phyloP scores from a whole-genome alignment of 2,888 invertebrate species.

The Cephonodes hylas region DNA sequence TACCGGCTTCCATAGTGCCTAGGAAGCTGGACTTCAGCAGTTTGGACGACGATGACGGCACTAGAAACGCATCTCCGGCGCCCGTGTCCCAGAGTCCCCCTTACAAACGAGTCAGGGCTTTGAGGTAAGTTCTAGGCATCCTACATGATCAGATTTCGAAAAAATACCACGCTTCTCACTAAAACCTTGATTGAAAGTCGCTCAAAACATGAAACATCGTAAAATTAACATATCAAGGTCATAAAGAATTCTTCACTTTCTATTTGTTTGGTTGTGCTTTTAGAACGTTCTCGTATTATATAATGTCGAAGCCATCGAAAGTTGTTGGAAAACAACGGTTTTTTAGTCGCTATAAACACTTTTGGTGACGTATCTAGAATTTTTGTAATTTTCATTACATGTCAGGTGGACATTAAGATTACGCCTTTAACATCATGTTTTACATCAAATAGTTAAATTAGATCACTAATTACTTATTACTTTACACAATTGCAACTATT shows the following conservation, averaged over 20 bases:
- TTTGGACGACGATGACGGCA: constrained; percentile 70
- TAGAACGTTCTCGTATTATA: constrained; percentile 7
- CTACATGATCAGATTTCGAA: constrained; percentile 23
- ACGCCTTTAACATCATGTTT: too few species aligned
- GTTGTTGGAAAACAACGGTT: neutral
- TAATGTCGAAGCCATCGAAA: neutral
- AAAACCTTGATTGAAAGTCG: neutral
- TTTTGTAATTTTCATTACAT: too few species aligned
- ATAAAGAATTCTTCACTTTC: neutral
- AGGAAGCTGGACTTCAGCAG: constrained; percentile 82
- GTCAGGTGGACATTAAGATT: too few species aligned
- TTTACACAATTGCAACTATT: too few species aligned
- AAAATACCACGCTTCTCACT: constrained; percentile 46
- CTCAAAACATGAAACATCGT: neutral
- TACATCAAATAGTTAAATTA: too few species aligned
- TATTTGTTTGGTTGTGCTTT: neutral
- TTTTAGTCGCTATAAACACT: neutral
- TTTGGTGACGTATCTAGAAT: too few species aligned
- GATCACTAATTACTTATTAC: too few species aligned
- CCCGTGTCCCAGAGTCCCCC: constrained; percentile 74
- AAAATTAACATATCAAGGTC: neutral
- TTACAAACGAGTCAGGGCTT: constrained; percentile 81
- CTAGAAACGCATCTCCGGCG: constrained; percentile 53
- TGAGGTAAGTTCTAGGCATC: constrained; percentile 63
- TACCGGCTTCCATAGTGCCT: constrained; percentile 76